A percentile compares a stretch with the other conserved stretches of the same genome.
These are phyloP conservation scores for Microctonus hyperodae DNA, from an alignment of 2,888 invertebrate genomes.

Conservation along the genomic window DNA sequence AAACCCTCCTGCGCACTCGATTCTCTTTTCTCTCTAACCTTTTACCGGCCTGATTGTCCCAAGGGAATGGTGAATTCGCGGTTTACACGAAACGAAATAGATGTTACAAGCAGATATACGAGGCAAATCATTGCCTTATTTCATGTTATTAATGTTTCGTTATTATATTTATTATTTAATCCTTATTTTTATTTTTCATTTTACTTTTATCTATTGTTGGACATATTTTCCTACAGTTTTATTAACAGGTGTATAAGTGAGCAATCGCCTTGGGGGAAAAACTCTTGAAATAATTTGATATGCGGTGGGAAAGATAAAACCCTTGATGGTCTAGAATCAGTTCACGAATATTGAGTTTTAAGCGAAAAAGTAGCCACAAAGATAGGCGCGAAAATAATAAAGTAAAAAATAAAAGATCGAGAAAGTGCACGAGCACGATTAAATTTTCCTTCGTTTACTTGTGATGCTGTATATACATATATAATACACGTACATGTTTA, in stretches of 20 bases:
- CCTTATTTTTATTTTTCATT: background rate
- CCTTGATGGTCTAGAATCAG: background rate
- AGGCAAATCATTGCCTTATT: conserved; percentile 16
- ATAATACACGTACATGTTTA: background rate
- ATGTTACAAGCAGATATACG: conserved; percentile 15
- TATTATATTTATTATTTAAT: background rate
- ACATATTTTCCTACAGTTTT: background rate
- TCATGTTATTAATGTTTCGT: background rate
- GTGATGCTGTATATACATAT: conserved; percentile 1
- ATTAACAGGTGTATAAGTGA: background rate
- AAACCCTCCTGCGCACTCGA: conserved; percentile 20
- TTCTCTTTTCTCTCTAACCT: conserved; percentile 16
- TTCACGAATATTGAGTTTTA: conserved; percentile 17
- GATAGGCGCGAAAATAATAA: background rate
- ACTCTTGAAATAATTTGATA: conserved; percentile 24
- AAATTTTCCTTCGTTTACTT: conserved; percentile 43
- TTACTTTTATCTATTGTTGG: background rate
- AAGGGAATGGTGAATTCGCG: conserved; percentile 20
- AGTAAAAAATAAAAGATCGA: conserved; percentile 14
- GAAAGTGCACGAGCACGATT: conserved; percentile 40
- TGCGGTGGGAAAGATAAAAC: conserved; percentile 22
- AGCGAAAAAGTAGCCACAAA: background rate
- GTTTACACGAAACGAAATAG: conserved; percentile 18
- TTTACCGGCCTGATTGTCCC: conserved; percentile 18
- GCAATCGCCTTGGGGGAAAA: conserved; percentile 5